Base-by-base conservation (phyloP, 2,888 invertebrate genomes). In the Serrognathus titanus region DNA sequence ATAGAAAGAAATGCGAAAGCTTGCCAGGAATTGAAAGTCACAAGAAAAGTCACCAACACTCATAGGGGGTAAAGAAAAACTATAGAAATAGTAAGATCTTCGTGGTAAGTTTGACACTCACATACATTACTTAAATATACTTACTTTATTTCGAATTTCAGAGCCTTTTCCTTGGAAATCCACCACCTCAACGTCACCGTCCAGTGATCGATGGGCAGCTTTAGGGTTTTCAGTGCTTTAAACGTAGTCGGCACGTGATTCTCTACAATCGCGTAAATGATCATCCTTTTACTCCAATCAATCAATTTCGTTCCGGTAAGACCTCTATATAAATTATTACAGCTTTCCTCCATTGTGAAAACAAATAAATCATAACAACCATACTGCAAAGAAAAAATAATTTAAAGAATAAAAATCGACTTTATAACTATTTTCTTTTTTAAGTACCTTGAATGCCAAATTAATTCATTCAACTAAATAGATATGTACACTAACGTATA, bases 271-370 rank as follows among this genome's bases (percentile, higher is more conserved):
- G 48, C 48, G 13, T 39, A 54, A 24, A 47, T 35, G n/a, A 48
- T 9, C 12, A 54, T 16, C 31, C 41, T 12, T 13, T 13, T 41
- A 3, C 13, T 20, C 54, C 54, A 54, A 13, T 54, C 43, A 13
- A 72, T 60, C 8, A 43, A 12, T 41, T 61, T 61, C 1, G 72
- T 66, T 53, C 64, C 57, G 3, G 52, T 53, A 7, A 74, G 11
- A 3, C 56, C 63, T 16, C 66, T 60, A 7, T 55, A 49, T 41
- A 73, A 60, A 20, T 48, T 48, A 12, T 58, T 47, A 48, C 63
- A 63, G 12, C 52, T 59, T 36, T 66, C 57, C 12, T 71, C 66
- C 24, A 70, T 59, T 8, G 74, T 69, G 57, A 72, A 75, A 20
- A 69, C 43, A 57, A 69, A 60, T 24, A 69, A 39, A 50, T 67